phyloP scores from a whole-genome alignment of 2,797 vertebrate genomes.

The Botia kubotai region DNA sequence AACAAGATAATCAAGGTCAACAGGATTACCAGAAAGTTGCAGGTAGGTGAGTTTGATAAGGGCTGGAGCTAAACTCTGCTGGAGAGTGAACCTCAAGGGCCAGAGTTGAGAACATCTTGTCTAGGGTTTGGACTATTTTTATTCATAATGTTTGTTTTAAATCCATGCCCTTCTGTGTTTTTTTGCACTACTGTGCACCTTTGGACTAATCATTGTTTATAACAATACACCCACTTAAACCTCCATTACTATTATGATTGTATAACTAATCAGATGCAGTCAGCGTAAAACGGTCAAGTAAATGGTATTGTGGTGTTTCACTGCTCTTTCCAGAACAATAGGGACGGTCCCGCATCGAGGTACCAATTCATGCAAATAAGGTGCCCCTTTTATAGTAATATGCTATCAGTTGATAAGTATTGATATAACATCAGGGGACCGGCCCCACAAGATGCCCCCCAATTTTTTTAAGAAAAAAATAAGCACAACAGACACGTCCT shows the following conservation, averaged over 20 bases:
- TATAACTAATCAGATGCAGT: neutral
- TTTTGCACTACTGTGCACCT: too few species aligned
- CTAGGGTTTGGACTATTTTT: too few species aligned
- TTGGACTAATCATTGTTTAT: too few species aligned
- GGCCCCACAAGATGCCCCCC: neutral
- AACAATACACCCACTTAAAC: too few species aligned
- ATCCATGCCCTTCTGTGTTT: too few species aligned
- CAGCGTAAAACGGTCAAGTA: conserved; percentile 17
- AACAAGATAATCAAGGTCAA: too few species aligned
- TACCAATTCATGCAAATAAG: conserved; percentile 39
- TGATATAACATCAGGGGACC: conserved; percentile 3
- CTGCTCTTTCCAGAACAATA: conserved; percentile 18
- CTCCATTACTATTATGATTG: neutral
- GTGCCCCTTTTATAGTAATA: neutral
- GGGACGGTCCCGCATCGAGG: conserved; percentile 29
- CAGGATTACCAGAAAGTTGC: too few species aligned
- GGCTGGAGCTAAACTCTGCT: too few species aligned
- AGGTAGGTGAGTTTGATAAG: too few species aligned
- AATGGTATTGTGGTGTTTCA: conserved; percentile 27
- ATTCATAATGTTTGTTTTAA: too few species aligned
- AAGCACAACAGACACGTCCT: conserved; percentile 82
- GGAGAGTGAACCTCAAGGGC: too few species aligned
- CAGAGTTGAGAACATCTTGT: too few species aligned
- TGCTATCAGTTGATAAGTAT: neutral
- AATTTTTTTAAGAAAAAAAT: conserved; percentile 60